phyloP scores from a whole-genome alignment of 2,888 invertebrate species.

The Aphodius sticticus region DNA sequence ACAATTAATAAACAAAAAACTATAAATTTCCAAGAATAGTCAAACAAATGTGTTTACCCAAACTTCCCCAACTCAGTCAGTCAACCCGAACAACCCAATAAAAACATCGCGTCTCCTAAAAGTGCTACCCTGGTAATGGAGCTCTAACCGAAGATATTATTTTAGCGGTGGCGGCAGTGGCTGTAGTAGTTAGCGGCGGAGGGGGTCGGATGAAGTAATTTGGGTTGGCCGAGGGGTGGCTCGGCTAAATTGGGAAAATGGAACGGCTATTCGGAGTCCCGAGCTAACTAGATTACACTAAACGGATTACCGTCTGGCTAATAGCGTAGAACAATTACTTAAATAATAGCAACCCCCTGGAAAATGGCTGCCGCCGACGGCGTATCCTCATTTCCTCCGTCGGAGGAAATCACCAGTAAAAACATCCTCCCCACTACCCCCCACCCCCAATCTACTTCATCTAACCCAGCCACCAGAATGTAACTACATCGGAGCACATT shows the following conservation, averaged over 20 bases:
- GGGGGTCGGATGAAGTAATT: conserved; percentile 13
- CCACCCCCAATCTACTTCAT: not conserved
- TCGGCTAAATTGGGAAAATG: conserved; percentile 28
- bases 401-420: conserved; percentile 57
- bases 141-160: not conserved
- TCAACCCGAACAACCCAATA: not conserved
- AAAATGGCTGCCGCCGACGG: conserved; percentile 50
- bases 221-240: not conserved
- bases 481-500: not conserved
- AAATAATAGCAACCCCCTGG: conserved; percentile 57
- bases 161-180: not conserved
- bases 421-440: conserved; percentile 44
- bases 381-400: conserved; percentile 58
- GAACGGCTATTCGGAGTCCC: conserved; percentile 26
- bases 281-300: conserved; percentile 53
- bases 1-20: not conserved
- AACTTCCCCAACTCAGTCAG: not conserved
- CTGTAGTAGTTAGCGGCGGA: not conserved
- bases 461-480: not conserved
- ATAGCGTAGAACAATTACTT: conserved; percentile 60
- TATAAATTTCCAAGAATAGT: not conserved
- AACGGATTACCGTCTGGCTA: conserved; percentile 58
- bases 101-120: not conserved
- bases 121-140: conserved; percentile 4
- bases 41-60: not conserved